Conservation (phyloP, 2,113 vertebrate species). For the Dicerorhinus sumatrensis region DNA sequence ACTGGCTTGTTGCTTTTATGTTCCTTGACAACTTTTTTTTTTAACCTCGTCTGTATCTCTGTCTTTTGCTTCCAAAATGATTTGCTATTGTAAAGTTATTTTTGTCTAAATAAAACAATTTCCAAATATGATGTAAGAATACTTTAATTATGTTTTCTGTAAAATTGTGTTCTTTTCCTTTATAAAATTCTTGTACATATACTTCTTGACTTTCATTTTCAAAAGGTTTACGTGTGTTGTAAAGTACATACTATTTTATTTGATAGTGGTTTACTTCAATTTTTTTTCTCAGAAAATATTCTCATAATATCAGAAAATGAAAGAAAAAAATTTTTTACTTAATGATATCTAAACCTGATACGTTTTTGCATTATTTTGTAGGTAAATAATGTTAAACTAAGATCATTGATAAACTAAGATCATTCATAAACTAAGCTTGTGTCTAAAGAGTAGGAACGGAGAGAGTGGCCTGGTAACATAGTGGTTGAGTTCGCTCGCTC, state of each 20-base stretch:
- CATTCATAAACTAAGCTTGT: background rate
- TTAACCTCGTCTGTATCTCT: background rate
- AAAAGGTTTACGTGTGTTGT: background rate
- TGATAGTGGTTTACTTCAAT: background rate
- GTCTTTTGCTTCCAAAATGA: background rate
- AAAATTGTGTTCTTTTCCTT: background rate
- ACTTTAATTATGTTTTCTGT: background rate
- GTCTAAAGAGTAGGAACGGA: background rate
- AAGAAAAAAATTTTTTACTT: background rate
- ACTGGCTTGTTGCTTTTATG: background rate
- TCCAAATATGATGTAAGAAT: background rate
- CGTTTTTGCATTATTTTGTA: background rate
- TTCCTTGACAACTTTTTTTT: background rate
- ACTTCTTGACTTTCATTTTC: background rate
- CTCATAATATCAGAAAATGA: background rate
- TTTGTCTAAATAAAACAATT: background rate
- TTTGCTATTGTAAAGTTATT: background rate
- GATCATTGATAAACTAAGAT: background rate
- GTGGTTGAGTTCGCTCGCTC: too few relatives aligned
- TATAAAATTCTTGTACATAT: background rate
- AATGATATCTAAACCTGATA: background rate
- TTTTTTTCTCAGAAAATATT: conserved; percentile 11
- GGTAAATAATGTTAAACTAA: background rate
- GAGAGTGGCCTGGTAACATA: background rate
- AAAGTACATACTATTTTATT: background rate